Evolutionary conservation across 2,888 invertebrate species (phyloP).

Genomic region (Rhamnusium bicolor): DNA sequence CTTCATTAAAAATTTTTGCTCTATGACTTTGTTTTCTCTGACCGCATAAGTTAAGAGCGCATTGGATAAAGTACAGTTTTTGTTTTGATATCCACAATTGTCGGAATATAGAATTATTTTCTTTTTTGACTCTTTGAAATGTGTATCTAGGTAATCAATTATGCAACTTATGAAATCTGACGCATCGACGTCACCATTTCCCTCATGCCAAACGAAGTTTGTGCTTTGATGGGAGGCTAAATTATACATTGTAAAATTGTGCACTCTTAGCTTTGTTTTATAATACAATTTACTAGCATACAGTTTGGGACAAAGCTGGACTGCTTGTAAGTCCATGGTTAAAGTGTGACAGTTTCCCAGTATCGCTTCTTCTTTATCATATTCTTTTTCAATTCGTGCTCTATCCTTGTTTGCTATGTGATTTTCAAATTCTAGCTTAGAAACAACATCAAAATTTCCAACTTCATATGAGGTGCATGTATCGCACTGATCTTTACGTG

Average conservation of each 20-base stretch:
- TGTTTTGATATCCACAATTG: neutral
- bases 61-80: slow-evolving; percentile 6
- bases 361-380: neutral
- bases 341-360: neutral
- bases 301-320: neutral
- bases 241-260: neutral
- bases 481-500: neutral
- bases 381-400: neutral
- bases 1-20: neutral
- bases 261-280: neutral
- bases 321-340: neutral
- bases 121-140: neutral
- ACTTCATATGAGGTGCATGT: neutral
- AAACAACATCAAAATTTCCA: neutral
- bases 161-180: neutral
- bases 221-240: neutral
- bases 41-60: neutral
- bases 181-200: neutral
- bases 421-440: neutral
- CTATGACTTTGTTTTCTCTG: neutral
- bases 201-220: neutral
- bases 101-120: neutral
- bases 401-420: neutral
- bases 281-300: neutral
- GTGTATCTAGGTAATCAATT: neutral